These are phyloP conservation scores for Menidia menidia DNA, from an alignment of 2,797 vertebrate species.

Conservation along the genomic window DNA sequence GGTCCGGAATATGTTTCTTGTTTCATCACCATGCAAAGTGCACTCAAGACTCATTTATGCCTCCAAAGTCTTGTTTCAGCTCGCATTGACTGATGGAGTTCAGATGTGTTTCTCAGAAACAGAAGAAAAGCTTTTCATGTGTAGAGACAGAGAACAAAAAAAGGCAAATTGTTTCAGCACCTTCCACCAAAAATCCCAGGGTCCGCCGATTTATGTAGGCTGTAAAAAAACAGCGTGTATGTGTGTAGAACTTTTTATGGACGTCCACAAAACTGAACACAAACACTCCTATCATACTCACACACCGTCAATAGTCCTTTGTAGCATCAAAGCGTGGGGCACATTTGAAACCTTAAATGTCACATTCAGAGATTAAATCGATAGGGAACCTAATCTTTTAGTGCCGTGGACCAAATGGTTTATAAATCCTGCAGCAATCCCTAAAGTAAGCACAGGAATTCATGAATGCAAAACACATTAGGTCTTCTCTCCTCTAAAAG, in stretches of 20 bases:
- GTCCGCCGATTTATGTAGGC: neutral
- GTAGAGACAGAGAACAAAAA: conserved; percentile 43
- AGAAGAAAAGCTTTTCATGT: conserved; percentile 40
- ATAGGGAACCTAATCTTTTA: conserved; percentile 65
- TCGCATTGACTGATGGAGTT: conserved; percentile 63
- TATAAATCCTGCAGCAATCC: conserved; percentile 69
- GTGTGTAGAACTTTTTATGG: conserved; percentile 16
- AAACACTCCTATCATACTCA: neutral
- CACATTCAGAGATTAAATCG: conserved; percentile 65
- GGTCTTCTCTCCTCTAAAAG: conserved; percentile 56
- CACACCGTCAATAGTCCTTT: conserved; percentile 40
- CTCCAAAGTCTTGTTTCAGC: conserved; percentile 42
- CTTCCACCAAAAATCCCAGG: conserved; percentile 37
- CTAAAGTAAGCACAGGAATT: conserved; percentile 66
- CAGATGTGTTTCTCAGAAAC: conserved; percentile 37
- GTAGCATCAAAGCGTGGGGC: conserved; percentile 16
- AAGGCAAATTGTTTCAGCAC: conserved; percentile 50
- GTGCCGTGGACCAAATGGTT: conserved; percentile 69
- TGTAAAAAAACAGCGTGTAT: conserved; percentile 18
- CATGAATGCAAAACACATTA: conserved; percentile 70
- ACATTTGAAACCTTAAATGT: conserved; percentile 63
- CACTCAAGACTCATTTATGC: conserved; percentile 20
- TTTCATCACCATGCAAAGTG: conserved; percentile 40
- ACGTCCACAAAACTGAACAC: conserved; percentile 29
- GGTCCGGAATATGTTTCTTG: conserved; percentile 22